Evolutionary conservation across 2,113 vertebrate genomes (phyloP).

Genomic region (Mustela lutreola): DNA sequence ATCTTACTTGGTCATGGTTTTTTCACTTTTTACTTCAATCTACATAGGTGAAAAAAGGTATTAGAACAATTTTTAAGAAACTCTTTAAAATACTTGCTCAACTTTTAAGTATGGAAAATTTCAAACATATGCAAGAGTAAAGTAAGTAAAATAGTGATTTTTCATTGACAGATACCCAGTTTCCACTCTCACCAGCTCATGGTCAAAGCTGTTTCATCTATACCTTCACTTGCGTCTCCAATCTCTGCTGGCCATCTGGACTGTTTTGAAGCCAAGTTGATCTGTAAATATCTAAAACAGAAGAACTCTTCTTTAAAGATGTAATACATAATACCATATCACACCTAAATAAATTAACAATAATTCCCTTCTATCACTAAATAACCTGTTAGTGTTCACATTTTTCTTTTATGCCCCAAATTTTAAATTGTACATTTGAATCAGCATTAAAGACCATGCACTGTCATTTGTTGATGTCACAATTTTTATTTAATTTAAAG

Average conservation of each 20-base stretch:
- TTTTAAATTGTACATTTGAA: background rate
- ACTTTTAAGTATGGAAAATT: background rate
- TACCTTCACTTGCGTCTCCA: background rate
- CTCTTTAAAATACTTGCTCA: background rate
- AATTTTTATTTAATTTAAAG: background rate
- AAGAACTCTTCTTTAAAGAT: background rate
- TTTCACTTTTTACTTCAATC: background rate
- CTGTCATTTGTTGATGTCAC: background rate
- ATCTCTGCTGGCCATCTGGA: background rate
- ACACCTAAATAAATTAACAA: background rate
- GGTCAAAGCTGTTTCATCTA: background rate
- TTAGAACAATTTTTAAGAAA: background rate
- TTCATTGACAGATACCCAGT: background rate
- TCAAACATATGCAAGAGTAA: background rate
- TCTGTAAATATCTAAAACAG: background rate
- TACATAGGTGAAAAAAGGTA: background rate
- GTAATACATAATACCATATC: background rate
- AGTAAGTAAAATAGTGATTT: constrained; percentile 4
- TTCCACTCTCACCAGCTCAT: background rate
- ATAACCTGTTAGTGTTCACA: background rate
- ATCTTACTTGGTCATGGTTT: background rate
- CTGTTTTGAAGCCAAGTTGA: background rate
- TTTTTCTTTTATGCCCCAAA: background rate
- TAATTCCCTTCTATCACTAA: background rate
- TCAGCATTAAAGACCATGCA: background rate